Evolutionary conservation across 2,888 invertebrate species (phyloP), one percentile per base, ranked within the genome.

Genomic region (Platerodrilus igneus): DNA sequence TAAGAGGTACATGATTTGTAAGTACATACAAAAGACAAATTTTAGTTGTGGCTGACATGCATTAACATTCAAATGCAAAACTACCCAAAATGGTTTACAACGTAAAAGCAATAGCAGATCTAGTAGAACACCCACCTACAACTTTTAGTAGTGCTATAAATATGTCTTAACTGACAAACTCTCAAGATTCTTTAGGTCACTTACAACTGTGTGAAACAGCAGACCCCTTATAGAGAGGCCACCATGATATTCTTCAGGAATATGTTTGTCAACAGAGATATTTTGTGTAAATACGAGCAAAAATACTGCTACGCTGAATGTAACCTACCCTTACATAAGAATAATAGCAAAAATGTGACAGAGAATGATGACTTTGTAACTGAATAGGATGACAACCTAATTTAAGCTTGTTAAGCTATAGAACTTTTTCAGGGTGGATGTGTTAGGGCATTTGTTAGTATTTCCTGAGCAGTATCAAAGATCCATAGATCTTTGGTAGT

Each of bases 211-310:
- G 63, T 62, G 62, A 63, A 64, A 60, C 57, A 56, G 44, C 52
- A 51, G 57, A 52, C 60, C 53, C 41, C 63, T 51, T 45, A 57
- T 62, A 48, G 64, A 16, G 63, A 62, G 67, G 64, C 66, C 66
- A 67, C 66, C 66, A 56, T 64, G 64, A 66, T 65, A 65, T 66
- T 60, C 57, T 62, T 59, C 64, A 58, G 57, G 60, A 64, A 62
- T 64, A 66, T 66, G 66, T 67, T 67, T 66, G 65, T 64, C 65
- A 66, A 67, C 67, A 67, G 58, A 64, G 61, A 60, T 63, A 59
- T 58, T 57, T 56, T 58, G 59, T 65, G 64, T 66, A 65, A 66
- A 66, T 66, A 64, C 63, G 58, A 55, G 51, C 50, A 62, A 58
- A 45, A 60, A 61, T 56, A 52, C 55, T 60, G 58, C 57, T 56